Evolutionary conservation across 2,888 invertebrate genomes (phyloP).

Genomic region (Dasysyrphus albostriatus): DNA sequence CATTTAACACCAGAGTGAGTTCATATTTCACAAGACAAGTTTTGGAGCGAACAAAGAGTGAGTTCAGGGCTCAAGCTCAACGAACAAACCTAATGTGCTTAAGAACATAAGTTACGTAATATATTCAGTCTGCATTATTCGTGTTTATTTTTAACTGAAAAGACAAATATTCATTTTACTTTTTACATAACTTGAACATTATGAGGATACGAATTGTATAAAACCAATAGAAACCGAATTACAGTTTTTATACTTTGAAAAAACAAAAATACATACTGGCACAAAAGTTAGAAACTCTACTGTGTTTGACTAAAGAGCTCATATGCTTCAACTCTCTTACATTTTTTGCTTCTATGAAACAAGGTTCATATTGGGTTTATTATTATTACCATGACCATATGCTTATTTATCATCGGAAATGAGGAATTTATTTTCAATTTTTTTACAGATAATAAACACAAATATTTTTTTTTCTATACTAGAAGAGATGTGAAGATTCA

Average conservation of each 20-base stretch:
- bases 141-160: too few species aligned
- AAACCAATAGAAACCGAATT: too few species aligned
- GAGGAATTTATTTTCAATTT: neutral
- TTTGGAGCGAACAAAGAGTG: too few species aligned
- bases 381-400: neutral
- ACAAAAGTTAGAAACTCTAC: neutral
- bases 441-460: constrained; percentile 5
- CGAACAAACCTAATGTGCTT: too few species aligned
- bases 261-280: neutral
- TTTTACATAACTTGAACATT: too few species aligned
- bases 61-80: too few species aligned
- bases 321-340: neutral
- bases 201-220: too few species aligned
- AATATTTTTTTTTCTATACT: neutral
- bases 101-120: too few species aligned
- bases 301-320: neutral
- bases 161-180: too few species aligned
- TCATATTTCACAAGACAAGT: too few species aligned
- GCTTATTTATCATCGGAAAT: neutral
- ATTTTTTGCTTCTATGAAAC: neutral
- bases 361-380: neutral
- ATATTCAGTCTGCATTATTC: too few species aligned
- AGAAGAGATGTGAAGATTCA: neutral
- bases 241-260: neutral
- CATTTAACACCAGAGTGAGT: too few species aligned